Evolutionary conservation across 2,797 vertebrate genomes (phyloP).

Genomic region (Parambassis ranga): DNA sequence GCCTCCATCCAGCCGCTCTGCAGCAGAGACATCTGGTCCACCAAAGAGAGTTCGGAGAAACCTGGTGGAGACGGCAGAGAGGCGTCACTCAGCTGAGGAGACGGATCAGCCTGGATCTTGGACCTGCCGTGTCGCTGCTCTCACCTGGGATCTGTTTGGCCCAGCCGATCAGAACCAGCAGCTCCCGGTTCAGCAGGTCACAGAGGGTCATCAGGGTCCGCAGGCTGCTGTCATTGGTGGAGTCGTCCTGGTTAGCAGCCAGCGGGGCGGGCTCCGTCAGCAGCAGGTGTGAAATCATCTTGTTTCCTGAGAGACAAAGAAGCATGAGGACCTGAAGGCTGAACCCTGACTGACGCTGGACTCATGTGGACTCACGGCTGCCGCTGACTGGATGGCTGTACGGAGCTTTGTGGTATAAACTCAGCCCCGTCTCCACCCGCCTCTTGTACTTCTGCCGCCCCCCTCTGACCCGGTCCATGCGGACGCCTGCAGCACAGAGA

Average conservation of each 20-base stretch:
- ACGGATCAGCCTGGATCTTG: neutral
- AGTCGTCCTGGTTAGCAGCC: conserved; percentile 72
- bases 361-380: too few relatives aligned
- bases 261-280: conserved; percentile 72
- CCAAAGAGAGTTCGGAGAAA: conserved; percentile 74
- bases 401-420: conserved; percentile 25
- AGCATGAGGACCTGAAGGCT: too few relatives aligned
- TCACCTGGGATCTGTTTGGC: conserved; percentile 82
- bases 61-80: conserved; percentile 44
- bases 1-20: conserved; percentile 82
- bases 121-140: neutral
- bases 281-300: conserved; percentile 76
- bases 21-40: conserved; percentile 79
- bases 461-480: conserved; percentile 81
- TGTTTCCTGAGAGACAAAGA: conserved; percentile 68
- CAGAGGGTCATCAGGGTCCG: conserved; percentile 77
- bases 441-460: conserved; percentile 82
- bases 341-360: neutral
- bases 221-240: conserved; percentile 68
- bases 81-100: neutral
- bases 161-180: conserved; percentile 82
- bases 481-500: conserved; percentile 69
- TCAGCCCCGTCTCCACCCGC: conserved; percentile 50
- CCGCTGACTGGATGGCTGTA: conserved; percentile 36
- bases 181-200: conserved; percentile 81